Evolutionary conservation across 1,140 invertebrate genomes (phyloP), one percentile per base, ranked within the genome.

Genomic region (Drosophila pallidifrons): DNA sequence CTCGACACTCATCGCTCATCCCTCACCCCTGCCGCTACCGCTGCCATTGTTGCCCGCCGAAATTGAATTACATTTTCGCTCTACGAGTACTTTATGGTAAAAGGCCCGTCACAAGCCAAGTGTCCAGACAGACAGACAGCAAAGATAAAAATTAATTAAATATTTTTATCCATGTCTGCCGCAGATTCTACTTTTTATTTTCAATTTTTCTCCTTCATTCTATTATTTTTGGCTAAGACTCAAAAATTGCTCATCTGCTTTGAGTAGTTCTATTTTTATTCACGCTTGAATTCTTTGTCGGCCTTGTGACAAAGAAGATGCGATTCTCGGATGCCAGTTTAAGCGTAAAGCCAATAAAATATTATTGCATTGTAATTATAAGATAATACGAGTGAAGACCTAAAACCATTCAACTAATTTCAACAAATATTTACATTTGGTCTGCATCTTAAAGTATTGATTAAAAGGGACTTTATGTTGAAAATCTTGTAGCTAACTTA

Each of bases 61-160:
- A 89, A 88, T 88, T 89, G 83, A 89, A 88, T 88, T 88, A 89
- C 71, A 88, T 81, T 89, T 89, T 79, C 77, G 81, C 70, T 79
- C 66, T 70, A 25, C 20, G 20, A 25, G 20, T 25, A 89, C 74
- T 76, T 88, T 87, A 83, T 80, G 80, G 80, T 77, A 87, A 82
- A 75, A 60, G 71, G 79, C 54, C 70, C 70, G 46, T 77, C 69
- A 77, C 57, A 80, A 66, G 49, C 57, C 49, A 55, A 75, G 61
- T 49, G 32, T 3, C 49, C 47, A 52, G 60, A 71, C 82, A 78
- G 54, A 32, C 54, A 61, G 54, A 32, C 54, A 61, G 32, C 63
- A 54, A 20, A 83, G 80, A 83, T 79, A 76, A 89, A 78, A 88
- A 81, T 88, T 88, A 83, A 88, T 88, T 88, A 73, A 83, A 88